These are phyloP conservation scores for Echinarachnius parma DNA, from an alignment of 53 echinoderm and acorn worm species.

Conservation along the genomic window DNA sequence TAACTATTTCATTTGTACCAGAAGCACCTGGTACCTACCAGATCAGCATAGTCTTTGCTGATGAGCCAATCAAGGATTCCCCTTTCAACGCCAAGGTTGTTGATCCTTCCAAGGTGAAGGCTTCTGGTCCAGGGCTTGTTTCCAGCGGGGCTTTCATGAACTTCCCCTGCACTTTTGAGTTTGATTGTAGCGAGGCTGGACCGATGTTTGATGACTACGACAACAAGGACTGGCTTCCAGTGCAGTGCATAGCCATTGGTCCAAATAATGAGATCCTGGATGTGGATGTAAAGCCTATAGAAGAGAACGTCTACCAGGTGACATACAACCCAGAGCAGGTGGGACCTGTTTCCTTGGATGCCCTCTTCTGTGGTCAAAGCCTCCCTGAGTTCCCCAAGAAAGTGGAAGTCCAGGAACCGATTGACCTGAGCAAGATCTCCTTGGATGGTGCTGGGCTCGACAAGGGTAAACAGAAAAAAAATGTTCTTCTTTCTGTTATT, in stretches of 20 bases:
- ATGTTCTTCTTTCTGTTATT: too few relatives aligned
- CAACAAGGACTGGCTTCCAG: slow-evolving; percentile 46
- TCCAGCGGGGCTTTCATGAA: too few relatives aligned
- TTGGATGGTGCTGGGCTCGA: slow-evolving; percentile 76
- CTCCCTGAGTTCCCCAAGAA: slow-evolving; percentile 71
- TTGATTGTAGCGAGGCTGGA: too few relatives aligned
- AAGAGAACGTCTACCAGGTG: slow-evolving; percentile 76
- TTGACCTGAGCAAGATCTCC: slow-evolving; percentile 71
- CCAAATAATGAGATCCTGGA: slow-evolving; percentile 49
- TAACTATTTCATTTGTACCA: slow-evolving; percentile 68
- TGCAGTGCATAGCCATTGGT: slow-evolving; percentile 66
- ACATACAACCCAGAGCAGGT: slow-evolving; percentile 68
- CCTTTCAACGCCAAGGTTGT: too few relatives aligned
- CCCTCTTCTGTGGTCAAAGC: slow-evolving; percentile 70
- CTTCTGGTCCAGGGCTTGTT: too few relatives aligned
- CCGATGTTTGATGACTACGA: too few relatives aligned
- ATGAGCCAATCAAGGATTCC: slow-evolving; percentile 80
- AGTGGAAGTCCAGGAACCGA: slow-evolving; percentile 67
- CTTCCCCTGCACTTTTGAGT: too few relatives aligned
- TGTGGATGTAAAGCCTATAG: slow-evolving; percentile 39
- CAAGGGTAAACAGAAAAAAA: too few relatives aligned
- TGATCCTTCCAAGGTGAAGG: too few relatives aligned
- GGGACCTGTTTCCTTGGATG: slow-evolving; percentile 67
- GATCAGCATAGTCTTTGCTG: slow-evolving; percentile 71
- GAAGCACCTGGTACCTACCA: slow-evolving; percentile 57